Evolutionary conservation across 2,113 vertebrate genomes (phyloP).

Genomic region (Semicossyphus pulcher): DNA sequence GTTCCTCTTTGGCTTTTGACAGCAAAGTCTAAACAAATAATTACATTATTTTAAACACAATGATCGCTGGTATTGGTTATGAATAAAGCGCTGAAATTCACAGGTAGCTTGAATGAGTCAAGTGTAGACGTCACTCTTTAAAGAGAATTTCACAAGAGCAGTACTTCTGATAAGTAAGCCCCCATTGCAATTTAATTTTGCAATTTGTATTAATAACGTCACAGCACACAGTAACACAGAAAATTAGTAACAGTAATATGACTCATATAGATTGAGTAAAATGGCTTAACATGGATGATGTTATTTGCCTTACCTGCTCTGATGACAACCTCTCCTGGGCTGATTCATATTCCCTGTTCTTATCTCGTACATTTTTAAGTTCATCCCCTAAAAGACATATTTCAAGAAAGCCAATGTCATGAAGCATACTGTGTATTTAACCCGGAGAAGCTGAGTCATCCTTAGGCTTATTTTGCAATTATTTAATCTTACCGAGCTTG

Average conservation of each 20-base stretch:
- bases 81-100: too few species aligned
- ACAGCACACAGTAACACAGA: too few species aligned
- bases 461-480: neutral
- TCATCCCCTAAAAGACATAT: constrained; percentile 82
- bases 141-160: too few species aligned
- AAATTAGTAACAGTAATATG: too few species aligned
- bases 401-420: neutral
- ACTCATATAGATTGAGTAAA: neutral
- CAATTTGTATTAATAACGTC: too few species aligned
- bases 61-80: neutral
- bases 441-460: neutral
- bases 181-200: too few species aligned
- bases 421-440: neutral
- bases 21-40: constrained; percentile 82
- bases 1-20: constrained; percentile 90
- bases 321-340: constrained; percentile 80
- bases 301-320: constrained; percentile 79
- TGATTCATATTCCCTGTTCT: constrained; percentile 88
- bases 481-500: constrained; percentile 85
- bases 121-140: too few species aligned
- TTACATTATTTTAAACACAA: neutral
- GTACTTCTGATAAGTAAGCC: too few species aligned
- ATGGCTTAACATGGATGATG: neutral
- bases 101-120: too few species aligned
- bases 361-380: constrained; percentile 85